Base-by-base conservation (phyloP, 2,888 invertebrate species). In the Nemurella pictetii region DNA sequence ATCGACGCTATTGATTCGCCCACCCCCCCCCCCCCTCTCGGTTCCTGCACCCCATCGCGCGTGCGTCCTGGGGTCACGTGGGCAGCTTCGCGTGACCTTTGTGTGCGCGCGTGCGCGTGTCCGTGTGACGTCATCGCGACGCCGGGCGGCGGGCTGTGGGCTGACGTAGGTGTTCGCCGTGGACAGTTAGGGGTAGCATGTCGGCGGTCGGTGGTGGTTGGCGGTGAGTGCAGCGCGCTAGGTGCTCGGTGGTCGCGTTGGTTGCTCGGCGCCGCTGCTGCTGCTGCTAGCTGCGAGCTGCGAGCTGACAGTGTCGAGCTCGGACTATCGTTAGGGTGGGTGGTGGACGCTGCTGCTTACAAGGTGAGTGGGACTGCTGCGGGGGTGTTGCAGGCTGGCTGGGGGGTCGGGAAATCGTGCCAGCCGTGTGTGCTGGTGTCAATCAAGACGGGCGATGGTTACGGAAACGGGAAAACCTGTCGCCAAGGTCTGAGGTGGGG, bases 71-170 rank as follows among this genome's bases (percentile, higher is more conserved):
- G n/a, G 55, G 75, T 55, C 84, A 85, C 82, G 84, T 85, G 84
- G 74, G 74, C 82, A 74, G 30, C 29, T 85, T 82, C 55, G 28
- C 35, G 81, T 85, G 84, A 85, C 84, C 84, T 85, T 85, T 80
- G 36, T 84, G 82, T 20, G 81, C 80, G 55, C 36, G 81, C 84
- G 85, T 32, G 30, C 30, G 72, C 83, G 83, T 81, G 74, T 20
- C 83, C 84, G 80, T 74, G 84, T 85, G 83, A 85, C 74, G 28
- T 72, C 27, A 55, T 72, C 35, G 26, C 55, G 73, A 81, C 28
- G 80, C 30, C 36, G 30, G 28, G 84, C 35, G 81, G 27, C 36
- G 72, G 20, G 26, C 25, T 78, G 78, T 84, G 82, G 75, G 7
- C 55, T 15, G 55, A 36, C 55, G 15, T 36, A 7, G 7, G 7